Evolutionary conservation across 1,140 invertebrate species (phyloP).

Genomic region (Drosophila leontia): DNA sequence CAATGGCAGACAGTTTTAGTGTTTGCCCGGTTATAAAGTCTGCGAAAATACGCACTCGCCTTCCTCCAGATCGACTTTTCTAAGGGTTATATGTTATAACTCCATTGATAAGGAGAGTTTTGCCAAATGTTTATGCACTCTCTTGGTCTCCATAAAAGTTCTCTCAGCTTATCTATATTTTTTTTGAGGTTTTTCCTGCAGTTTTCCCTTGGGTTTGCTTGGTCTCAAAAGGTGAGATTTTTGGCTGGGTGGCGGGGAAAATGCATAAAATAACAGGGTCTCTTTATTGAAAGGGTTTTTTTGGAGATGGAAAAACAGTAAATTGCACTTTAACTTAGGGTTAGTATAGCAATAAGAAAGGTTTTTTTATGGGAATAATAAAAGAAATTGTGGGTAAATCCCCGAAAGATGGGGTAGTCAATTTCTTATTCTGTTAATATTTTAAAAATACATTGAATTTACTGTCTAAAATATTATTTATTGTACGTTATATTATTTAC

Average conservation of each 20-base stretch:
- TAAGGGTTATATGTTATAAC: slow-evolving; percentile 40
- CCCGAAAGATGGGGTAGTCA: no score
- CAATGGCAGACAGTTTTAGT: slow-evolving; percentile 79
- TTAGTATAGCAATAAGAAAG: background rate
- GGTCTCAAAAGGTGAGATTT: slow-evolving; percentile 11
- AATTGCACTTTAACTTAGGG: background rate
- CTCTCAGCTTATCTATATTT: slow-evolving; percentile 37
- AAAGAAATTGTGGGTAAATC: background rate
- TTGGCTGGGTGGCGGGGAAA: background rate
- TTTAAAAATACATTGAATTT: background rate
- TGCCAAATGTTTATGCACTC: slow-evolving; percentile 55
- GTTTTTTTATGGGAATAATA: background rate
- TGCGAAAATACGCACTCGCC: slow-evolving; percentile 50
- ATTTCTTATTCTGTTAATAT: no score
- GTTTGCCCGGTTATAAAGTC: slow-evolving; percentile 64
- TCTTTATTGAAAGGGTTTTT: background rate
- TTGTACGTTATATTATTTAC: background rate
- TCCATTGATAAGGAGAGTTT: slow-evolving; percentile 39
- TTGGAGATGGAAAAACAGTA: background rate
- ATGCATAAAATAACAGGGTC: slow-evolving; percentile 17
- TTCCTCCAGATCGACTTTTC: background rate
- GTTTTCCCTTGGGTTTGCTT: slow-evolving; percentile 1
- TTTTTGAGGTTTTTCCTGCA: background rate
- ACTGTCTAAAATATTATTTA: background rate
- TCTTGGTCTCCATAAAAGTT: slow-evolving; percentile 31